Evolutionary conservation across 2,888 invertebrate genomes (phyloP).

Genomic region (Zhuqinia jingwanae): DNA sequence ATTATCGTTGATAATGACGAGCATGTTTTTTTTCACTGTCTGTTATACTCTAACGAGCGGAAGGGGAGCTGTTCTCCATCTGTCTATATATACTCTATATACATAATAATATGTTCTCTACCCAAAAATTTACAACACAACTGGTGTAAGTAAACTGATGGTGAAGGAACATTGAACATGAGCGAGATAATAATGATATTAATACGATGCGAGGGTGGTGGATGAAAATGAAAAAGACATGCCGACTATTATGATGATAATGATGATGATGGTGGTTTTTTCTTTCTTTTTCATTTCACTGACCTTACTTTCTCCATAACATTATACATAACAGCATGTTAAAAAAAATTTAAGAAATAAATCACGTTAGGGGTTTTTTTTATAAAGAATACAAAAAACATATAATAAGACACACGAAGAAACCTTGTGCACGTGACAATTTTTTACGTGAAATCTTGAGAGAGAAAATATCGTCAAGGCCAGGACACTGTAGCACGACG

Average conservation of each 20-base stretch:
- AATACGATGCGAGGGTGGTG: background rate
- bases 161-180: background rate
- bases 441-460: background rate
- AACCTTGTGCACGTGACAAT: constrained; percentile 42
- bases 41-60: constrained; percentile 28
- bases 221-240: background rate
- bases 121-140: no score
- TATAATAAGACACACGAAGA: background rate
- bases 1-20: constrained; percentile 36
- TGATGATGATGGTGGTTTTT: background rate
- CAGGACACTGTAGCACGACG: constrained; percentile 5
- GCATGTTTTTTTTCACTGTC: background rate
- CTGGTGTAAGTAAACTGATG: no score
- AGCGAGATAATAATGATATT: constrained; percentile 1
- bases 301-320: constrained; percentile 15
- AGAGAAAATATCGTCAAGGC: constrained; percentile 37
- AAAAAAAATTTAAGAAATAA: no score
- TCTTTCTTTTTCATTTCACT: constrained; percentile 6
- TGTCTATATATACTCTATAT: no score
- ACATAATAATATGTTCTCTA: no score
- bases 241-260: background rate
- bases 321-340: background rate
- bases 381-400: background rate
- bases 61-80: constrained; percentile 28
- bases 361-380: no score